A percentile compares a stretch with the other conserved stretches of the same genome.
phyloP scores from a whole-genome alignment of 1,140 invertebrate genomes.

The Lasaia peninsularis region DNA sequence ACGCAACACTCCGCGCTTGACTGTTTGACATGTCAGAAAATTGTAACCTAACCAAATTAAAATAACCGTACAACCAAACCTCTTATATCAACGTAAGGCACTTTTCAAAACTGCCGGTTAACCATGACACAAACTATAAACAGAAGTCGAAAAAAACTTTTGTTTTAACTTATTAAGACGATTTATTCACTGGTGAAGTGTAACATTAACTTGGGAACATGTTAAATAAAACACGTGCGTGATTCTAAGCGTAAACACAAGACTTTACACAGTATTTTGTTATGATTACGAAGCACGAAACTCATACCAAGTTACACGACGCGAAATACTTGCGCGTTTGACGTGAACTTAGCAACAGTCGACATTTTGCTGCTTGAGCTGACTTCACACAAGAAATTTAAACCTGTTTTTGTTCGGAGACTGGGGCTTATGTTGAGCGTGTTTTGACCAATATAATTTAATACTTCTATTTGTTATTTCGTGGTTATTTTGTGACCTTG shows the following conservation, averaged over 20 bases:
- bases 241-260: constrained; percentile 52
- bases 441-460: background rate
- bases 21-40: constrained; percentile 45
- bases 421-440: constrained; percentile 22
- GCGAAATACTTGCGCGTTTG: constrained; percentile 17
- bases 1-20: constrained; percentile 37
- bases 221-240: constrained; percentile 35
- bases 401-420: constrained; percentile 25
- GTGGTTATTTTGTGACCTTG: background rate
- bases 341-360: constrained; percentile 18
- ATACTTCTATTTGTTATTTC: background rate
- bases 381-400: constrained; percentile 38
- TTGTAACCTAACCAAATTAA: constrained; percentile 57
- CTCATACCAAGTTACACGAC: constrained; percentile 4
- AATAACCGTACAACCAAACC: constrained; percentile 34
- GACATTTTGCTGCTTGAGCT: constrained; percentile 17
- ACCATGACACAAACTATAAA: constrained; percentile 48
- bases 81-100: constrained; percentile 31
- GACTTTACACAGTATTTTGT: constrained; percentile 41
- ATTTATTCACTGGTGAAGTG: constrained; percentile 45
- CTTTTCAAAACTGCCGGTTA: constrained; percentile 48
- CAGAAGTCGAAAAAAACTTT: constrained; percentile 54
- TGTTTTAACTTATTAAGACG: constrained; percentile 38
- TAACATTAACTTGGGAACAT: constrained; percentile 14
- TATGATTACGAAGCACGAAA: constrained; percentile 55